These are phyloP conservation scores for Odontomyia ornata DNA, from an alignment of 2,888 invertebrate species.

Conservation along the genomic window DNA sequence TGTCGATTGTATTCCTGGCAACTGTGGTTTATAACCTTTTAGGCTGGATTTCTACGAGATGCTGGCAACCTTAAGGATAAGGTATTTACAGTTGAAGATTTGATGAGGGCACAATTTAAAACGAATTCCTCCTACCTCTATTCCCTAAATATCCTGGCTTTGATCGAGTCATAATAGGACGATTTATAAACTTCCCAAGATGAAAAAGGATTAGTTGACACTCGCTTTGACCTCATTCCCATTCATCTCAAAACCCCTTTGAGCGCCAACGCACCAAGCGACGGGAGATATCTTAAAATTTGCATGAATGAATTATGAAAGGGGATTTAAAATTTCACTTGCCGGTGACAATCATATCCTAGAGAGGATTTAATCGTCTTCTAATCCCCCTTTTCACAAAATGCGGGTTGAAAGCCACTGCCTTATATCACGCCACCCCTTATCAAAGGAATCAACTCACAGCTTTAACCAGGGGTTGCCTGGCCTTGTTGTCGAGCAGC, in stretches of 20 bases:
- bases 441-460: neutral
- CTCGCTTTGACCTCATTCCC: neutral
- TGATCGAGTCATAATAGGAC: no score
- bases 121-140: no score
- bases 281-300: neutral
- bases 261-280: neutral
- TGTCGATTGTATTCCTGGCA: constrained; percentile 26
- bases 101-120: no score
- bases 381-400: constrained; percentile 11
- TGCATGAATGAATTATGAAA: constrained; percentile 9
- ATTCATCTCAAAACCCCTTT: neutral
- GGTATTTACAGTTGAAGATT: no score
- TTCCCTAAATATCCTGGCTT: no score
- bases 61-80: no score
- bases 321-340: neutral
- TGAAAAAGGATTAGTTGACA: constrained; percentile 1
- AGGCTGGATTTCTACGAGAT: neutral
- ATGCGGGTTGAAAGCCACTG: constrained; percentile 21
- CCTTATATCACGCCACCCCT: neutral
- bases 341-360: neutral
- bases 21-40: constrained; percentile 33
- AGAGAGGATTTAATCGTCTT: neutral
- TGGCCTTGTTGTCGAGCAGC: neutral
- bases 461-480: neutral
- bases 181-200: neutral